Evolutionary conservation across 2,888 invertebrate genomes (phyloP), one percentile per base, ranked within the genome.

Genomic region (Pseudococcus longispinus): DNA sequence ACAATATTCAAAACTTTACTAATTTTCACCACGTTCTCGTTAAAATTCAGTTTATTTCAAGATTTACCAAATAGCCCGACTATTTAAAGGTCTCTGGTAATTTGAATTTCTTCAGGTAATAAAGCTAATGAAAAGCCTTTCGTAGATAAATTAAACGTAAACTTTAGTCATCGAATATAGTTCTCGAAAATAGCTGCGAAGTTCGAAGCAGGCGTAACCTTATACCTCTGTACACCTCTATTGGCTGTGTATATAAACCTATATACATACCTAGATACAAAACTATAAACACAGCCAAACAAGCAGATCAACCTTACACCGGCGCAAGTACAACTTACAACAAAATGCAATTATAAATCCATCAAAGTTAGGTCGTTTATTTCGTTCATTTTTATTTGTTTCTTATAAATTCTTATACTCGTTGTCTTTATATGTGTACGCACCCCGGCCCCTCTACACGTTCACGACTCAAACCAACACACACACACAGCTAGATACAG

Each of bases 81-180:
- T 70, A 29, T 70, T 70, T 80, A 80, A 37, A 80, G 77, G 77
- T 80, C 42, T 42, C 37, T 42, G 42, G 20, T 80, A 80, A 80
- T 80, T 80, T 80, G 77, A 37, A 80, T 80, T 42, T 80, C 77
- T 80, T 42, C 37, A 42, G 37, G 77, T 80, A 80, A 80, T 80
- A 80, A 80, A 80, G 77, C 42, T 80, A 80, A 80, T 80, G 77
- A 80, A 80, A 80, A 80, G 77, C 42, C 70, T 80, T 80, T 80
- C 77, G 42, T 1, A 26, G 70, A 70, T 70, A 70, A 70, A 70
- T 70, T 70, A 70, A 70, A 70, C 70, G 70, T 70, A 70, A 70
- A 70, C 70, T 70, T 70, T 70, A 70, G 70, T 29, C 70, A 70
- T 70, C 29, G 70, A 70, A 70, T 70, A 70, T 70, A 70, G 70